These are phyloP conservation scores for Polydrusus pterygomalis DNA, from an alignment of 2,888 invertebrate species.

Conservation along the genomic window DNA sequence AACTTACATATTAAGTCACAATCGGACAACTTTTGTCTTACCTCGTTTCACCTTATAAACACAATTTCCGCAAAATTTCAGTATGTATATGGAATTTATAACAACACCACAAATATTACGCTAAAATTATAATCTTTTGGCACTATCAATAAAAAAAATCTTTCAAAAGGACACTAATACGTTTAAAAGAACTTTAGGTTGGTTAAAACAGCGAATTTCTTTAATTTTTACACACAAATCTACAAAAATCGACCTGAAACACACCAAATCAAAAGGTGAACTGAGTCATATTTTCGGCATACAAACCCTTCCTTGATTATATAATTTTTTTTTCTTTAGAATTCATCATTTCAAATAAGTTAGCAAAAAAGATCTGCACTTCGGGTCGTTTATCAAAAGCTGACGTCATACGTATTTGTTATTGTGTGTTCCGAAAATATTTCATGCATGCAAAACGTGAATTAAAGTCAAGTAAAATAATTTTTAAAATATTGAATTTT, in stretches of 20 bases:
- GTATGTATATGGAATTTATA: not conserved
- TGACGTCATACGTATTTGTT: not conserved
- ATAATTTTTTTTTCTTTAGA: slow-evolving; percentile 40
- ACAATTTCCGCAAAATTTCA: slow-evolving; percentile 1
- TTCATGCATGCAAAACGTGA: not conserved
- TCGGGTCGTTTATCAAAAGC: not conserved
- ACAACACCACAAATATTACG: not conserved
- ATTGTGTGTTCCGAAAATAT: slow-evolving; percentile 5
- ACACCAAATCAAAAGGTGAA: slow-evolving; percentile 36
- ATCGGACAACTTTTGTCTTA: not conserved
- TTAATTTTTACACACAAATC: slow-evolving; percentile 16
- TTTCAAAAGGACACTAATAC: not conserved
- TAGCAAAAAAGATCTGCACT: slow-evolving; percentile 11
- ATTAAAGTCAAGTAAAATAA: too few relatives aligned
- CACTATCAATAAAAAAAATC: not conserved
- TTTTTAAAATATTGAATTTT: too few relatives aligned
- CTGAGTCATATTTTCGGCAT: slow-evolving; percentile 42
- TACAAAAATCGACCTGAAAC: slow-evolving; percentile 43
- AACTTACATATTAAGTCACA: too few relatives aligned
- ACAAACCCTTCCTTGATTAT: slow-evolving; percentile 39
- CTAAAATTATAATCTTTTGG: not conserved
- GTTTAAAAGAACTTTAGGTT: not conserved
- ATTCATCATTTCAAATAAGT: slow-evolving; percentile 23
- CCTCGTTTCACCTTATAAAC: slow-evolving; percentile 8
- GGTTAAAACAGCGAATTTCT: slow-evolving; percentile 8